phyloP scores from a whole-genome alignment of 2,888 invertebrate genomes.

The Pelosia muscerda region DNA sequence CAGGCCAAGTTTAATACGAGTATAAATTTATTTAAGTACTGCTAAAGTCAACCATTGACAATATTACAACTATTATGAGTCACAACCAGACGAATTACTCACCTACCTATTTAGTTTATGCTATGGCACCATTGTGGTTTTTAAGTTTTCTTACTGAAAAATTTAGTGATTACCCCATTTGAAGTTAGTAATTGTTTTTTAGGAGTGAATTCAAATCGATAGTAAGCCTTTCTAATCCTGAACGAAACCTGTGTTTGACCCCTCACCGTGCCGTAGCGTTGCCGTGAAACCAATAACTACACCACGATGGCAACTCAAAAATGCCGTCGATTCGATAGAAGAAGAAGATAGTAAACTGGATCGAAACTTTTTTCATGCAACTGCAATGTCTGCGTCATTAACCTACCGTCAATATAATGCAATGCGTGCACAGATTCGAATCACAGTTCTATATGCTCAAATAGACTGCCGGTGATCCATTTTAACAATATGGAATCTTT shows the following conservation, averaged over 20 bases:
- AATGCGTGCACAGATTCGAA: too few relatives aligned
- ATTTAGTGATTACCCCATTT: too few relatives aligned
- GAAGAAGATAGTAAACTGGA: background rate
- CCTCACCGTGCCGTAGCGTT: too few relatives aligned
- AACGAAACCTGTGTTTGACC: too few relatives aligned
- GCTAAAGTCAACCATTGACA: background rate
- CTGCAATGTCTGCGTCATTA: background rate
- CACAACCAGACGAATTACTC: background rate
- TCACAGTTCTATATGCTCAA: too few relatives aligned
- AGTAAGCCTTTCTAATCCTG: too few relatives aligned
- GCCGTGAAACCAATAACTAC: too few relatives aligned
- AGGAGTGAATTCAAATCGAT: too few relatives aligned
- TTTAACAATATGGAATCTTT: background rate
- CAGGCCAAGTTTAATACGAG: background rate
- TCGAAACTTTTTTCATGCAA: background rate
- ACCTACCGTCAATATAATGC: background rate
- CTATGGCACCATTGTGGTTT: background rate
- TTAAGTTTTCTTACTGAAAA: background rate
- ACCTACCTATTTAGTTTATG: background rate
- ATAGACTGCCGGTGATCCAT: background rate
- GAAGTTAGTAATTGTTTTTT: too few relatives aligned
- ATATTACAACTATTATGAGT: background rate
- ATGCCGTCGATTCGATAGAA: too few relatives aligned
- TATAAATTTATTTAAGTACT: background rate
- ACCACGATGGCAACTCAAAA: too few relatives aligned